Evolutionary conservation across 2,113 vertebrate genomes (phyloP).

Genomic region (Melanerpes aurifrons): DNA sequence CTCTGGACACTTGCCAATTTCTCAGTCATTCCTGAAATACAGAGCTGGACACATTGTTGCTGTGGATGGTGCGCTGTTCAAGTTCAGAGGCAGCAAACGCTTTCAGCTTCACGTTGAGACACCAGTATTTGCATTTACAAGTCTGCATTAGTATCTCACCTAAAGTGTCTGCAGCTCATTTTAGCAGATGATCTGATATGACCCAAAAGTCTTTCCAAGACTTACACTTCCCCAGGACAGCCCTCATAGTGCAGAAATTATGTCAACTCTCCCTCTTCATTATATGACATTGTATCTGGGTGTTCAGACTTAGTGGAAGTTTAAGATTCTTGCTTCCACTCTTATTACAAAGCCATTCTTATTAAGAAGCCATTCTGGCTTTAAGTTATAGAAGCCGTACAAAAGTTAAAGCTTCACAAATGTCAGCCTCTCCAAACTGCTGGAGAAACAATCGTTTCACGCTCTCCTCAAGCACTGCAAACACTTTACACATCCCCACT

Average conservation of each 20-base stretch:
- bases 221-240: background rate
- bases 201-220: background rate
- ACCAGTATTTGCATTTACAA: background rate
- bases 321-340: background rate
- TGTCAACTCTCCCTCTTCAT: background rate
- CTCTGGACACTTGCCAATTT: background rate
- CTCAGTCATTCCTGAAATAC: background rate
- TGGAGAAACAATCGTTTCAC: background rate
- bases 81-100: rapidly evolving
- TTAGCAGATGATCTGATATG: background rate
- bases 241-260: background rate
- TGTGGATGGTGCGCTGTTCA: background rate
- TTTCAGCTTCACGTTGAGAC: background rate
- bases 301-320: background rate
- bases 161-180: background rate
- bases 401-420: background rate
- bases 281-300: rapidly evolving
- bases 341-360: background rate
- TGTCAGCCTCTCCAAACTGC: background rate
- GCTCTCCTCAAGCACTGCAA: background rate
- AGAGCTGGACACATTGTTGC: background rate
- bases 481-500: background rate
- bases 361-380: background rate
- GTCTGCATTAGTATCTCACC: background rate
- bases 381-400: background rate